A percentile compares a stretch with the other conserved stretches of the same genome.
phyloP scores from a whole-genome alignment of 1,140 invertebrate species.

The Atta colombica region DNA sequence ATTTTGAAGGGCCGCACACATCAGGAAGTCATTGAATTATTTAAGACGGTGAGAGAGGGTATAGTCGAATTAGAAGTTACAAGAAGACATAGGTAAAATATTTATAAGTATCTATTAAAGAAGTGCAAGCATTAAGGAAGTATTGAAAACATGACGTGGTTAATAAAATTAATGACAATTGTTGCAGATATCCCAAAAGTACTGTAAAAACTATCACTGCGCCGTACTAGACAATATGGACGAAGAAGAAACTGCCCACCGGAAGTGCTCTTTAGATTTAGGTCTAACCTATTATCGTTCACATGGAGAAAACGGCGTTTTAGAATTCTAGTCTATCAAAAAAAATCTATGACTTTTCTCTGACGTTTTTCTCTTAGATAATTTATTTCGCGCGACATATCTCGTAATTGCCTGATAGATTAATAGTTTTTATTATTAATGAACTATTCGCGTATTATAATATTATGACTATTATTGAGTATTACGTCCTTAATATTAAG shows the following conservation, averaged over 20 bases:
- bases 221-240: conserved; percentile 79
- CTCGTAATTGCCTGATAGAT: conserved; percentile 67
- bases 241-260: conserved; percentile 75
- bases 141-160: not conserved
- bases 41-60: conserved; percentile 92
- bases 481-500: conserved; percentile 51
- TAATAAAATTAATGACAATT: not conserved
- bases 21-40: conserved; percentile 92
- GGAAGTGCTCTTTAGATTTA: conserved; percentile 81
- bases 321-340: conserved; percentile 84
- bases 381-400: conserved; percentile 78
- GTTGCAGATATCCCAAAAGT: conserved; percentile 83
- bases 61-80: conserved; percentile 90
- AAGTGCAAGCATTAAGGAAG: not conserved
- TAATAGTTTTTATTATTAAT: conserved; percentile 59
- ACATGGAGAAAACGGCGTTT: conserved; percentile 71
- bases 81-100: conserved; percentile 86
- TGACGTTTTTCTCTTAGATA: conserved; percentile 74
- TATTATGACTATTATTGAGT: conserved; percentile 63
- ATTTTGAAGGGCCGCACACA: conserved; percentile 91
- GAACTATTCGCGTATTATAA: conserved; percentile 26
- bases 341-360: conserved; percentile 77
- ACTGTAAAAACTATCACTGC: conserved; percentile 78
- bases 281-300: conserved; percentile 64
- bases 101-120: not conserved